A percentile compares a stretch with the other conserved stretches of the same genome.
phyloP scores from a whole-genome alignment of 2,113 vertebrate species.

The Craseonycteris thonglongyai region DNA sequence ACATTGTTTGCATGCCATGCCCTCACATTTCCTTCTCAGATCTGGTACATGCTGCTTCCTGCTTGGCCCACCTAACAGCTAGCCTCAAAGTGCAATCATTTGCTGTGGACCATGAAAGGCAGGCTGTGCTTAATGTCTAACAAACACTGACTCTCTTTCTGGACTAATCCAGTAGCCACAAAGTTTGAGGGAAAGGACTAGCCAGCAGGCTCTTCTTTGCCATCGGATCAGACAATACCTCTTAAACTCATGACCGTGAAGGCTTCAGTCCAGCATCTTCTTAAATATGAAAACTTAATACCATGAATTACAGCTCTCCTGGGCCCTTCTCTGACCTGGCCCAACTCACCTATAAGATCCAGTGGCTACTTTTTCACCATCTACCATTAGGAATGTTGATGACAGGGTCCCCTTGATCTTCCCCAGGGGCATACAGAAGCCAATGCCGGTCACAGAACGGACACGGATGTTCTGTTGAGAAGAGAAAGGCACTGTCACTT shows the following conservation, averaged over 20 bases:
- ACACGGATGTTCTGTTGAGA: constrained; percentile 87
- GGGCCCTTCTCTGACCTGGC: neutral
- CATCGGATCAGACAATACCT: neutral
- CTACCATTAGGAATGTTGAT: constrained; percentile 93
- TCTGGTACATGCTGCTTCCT: neutral
- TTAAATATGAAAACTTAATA: neutral
- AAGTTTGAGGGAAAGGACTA: neutral
- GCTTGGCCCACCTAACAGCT: neutral
- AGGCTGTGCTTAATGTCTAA: neutral
- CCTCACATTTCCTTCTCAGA: neutral
- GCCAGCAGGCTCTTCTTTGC: neutral
- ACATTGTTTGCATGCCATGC: no score
- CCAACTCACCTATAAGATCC: constrained; percentile 90
- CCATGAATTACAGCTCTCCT: neutral
- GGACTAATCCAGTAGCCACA: neutral
- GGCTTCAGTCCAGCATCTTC: neutral
- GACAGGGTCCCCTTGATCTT: constrained; percentile 86
- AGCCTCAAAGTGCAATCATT: neutral
- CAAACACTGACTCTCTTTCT: neutral
- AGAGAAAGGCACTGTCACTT: constrained; percentile 46
- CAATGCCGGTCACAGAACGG: constrained; percentile 86
- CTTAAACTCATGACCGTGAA: rapidly evolving
- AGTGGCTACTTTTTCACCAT: constrained; percentile 93
- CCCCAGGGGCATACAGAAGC: constrained; percentile 86
- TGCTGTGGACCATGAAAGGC: neutral